Evolutionary conservation across 2,888 invertebrate genomes (phyloP).

Genomic region (Lochmaea crataegi): DNA sequence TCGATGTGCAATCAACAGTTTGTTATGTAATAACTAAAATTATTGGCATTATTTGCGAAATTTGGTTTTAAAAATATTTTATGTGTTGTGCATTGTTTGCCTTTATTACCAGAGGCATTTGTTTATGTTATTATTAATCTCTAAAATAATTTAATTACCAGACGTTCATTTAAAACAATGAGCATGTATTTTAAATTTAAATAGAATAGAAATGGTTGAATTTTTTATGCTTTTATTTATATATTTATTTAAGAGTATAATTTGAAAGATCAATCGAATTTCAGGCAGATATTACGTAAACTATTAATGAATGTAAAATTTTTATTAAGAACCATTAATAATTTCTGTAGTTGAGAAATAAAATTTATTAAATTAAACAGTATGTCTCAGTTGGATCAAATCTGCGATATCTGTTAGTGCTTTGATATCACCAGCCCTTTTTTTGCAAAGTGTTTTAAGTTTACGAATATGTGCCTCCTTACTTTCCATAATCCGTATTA

Average conservation of each 20-base stretch:
- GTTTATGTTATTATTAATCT: conserved; percentile 4
- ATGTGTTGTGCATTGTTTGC: background rate
- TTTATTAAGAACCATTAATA: too few relatives aligned
- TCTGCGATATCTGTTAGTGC: too few relatives aligned
- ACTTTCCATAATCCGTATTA: too few relatives aligned
- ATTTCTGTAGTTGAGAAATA: too few relatives aligned
- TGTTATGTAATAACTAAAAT: conserved; percentile 2
- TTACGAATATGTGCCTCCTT: too few relatives aligned
- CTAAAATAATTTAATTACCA: conserved; percentile 1
- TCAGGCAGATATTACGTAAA: background rate
- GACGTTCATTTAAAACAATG: background rate
- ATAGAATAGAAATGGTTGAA: background rate
- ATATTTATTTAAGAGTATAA: background rate
- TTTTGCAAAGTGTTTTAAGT: too few relatives aligned
- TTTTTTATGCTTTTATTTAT: background rate
- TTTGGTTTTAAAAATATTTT: background rate
- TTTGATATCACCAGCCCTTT: too few relatives aligned
- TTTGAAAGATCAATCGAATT: background rate
- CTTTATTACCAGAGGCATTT: conserved; percentile 7
- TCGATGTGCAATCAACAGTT: background rate
- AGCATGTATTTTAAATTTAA: background rate
- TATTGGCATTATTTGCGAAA: conserved; percentile 3
- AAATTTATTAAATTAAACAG: too few relatives aligned
- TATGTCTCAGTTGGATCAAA: too few relatives aligned
- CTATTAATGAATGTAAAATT: too few relatives aligned